phyloP scores from a whole-genome alignment of 2,797 vertebrate species.

The Vespertilio murinus region DNA sequence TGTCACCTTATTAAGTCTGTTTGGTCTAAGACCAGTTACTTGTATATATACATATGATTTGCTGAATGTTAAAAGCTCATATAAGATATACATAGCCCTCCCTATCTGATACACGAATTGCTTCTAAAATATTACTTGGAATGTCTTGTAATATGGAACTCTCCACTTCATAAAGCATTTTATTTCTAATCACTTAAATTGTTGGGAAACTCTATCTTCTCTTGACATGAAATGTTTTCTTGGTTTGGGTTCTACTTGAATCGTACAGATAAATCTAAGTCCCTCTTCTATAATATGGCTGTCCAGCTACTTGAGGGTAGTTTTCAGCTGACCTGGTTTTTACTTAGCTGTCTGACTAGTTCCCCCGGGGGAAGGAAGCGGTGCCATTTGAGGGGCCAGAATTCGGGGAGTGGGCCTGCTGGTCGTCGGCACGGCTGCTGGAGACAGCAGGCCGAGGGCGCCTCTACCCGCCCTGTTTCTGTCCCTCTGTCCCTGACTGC shows the following conservation, averaged over 20 bases:
- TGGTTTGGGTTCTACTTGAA: constrained; percentile 1
- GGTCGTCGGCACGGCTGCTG: no score
- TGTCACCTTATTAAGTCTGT: neutral
- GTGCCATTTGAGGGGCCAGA: neutral
- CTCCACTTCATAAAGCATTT: neutral
- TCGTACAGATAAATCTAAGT: neutral
- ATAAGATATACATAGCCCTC: neutral
- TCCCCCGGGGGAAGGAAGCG: neutral
- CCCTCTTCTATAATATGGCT: neutral
- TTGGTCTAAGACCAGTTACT: neutral
- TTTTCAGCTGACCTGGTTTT: no score
- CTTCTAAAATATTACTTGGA: neutral
- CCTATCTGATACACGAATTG: neutral
- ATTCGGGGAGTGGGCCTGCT: neutral
- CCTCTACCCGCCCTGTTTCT: neutral
- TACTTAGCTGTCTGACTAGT: neutral
- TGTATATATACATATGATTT: neutral
- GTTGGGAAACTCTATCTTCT: neutral
- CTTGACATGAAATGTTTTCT: neutral
- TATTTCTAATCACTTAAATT: neutral
- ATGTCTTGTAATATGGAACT: neutral
- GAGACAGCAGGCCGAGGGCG: neutral
- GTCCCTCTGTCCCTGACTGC: neutral
- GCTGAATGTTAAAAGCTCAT: neutral
- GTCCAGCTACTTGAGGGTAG: neutral